These are phyloP conservation scores for Tachuris rubrigastra DNA, from an alignment of 2,113 vertebrate genomes.

Conservation along the genomic window DNA sequence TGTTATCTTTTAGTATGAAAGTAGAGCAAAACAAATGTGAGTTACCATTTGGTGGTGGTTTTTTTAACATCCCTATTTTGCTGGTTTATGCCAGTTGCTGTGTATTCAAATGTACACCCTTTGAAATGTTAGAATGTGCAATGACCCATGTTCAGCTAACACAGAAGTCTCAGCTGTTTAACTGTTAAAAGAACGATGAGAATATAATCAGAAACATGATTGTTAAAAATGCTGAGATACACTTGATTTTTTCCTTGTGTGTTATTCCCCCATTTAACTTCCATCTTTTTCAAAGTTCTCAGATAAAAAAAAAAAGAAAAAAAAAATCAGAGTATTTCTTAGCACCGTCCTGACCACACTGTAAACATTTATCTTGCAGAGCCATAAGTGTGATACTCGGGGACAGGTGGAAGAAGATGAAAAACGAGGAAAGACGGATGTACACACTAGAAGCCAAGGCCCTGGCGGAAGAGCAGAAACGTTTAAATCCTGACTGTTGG, in stretches of 20 bases:
- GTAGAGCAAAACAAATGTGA: neutral
- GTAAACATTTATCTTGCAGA: constrained; percentile 77
- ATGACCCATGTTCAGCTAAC: neutral
- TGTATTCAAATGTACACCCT: neutral
- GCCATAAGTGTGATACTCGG: constrained; percentile 99
- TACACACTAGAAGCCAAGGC: constrained; percentile 99
- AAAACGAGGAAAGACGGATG: constrained; percentile 94
- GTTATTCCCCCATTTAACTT: neutral
- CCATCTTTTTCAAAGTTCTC: neutral
- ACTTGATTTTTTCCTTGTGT: neutral
- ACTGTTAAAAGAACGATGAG: neutral
- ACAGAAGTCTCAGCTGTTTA: neutral
- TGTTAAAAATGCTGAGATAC: neutral
- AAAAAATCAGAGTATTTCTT: neutral
- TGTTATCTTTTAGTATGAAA: neutral
- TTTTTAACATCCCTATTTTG: neutral
- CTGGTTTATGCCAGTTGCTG: neutral
- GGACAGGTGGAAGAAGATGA: constrained; percentile 99
- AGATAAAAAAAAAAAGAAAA: neutral
- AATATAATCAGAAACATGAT: neutral
- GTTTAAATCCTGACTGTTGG: constrained; percentile 99
- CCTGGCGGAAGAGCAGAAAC: constrained; percentile 97
- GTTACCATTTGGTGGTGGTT: neutral
- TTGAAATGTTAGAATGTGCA: neutral
- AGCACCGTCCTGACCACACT: neutral